Base-by-base conservation (phyloP, 2,797 vertebrate genomes). In the Muscicapa striata region DNA sequence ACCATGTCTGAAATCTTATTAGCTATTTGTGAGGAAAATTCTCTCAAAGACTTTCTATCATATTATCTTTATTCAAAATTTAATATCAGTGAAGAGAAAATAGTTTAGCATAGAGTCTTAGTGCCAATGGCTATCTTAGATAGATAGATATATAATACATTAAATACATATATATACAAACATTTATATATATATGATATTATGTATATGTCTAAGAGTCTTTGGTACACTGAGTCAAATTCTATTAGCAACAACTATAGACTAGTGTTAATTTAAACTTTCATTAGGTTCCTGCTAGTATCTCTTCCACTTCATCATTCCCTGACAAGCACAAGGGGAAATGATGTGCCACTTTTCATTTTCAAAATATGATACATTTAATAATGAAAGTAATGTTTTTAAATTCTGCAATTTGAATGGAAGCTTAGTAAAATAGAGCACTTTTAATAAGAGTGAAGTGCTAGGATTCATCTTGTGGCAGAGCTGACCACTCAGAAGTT, bases 311-410 rank as follows among this genome's bases (percentile, higher is more conserved):
- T 92, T 72, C 55, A 52, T 77, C 72, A 59, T 75, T 95, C 29
- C 40, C 24, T 91, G 89, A 81, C 83, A 94, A 94, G 58, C 51
- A 66, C 46, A 82, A 76, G 3, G 51, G 79, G 69, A 91, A 95
- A 93, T 41, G 36, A 73, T 84, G 27, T 62, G 63, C 46, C 63
- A 49, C 70, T 87, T 89, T 34, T 93, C 32, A 61, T 93, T 95
- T 94, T 86, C 80, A 38, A 76, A 78, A 66, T 81, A 73, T 15
- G 43, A 45, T 75, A 26, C 40, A 30, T 76, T 90, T 76, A 62
- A 79, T 69, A 94, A 87, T 54, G 64, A 41, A 84, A 77, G 3
- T 13, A 79, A 36, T 76, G 45, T 22, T 82, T 90, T 73, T 66
- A 73, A 84, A 77, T 10, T 67, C 22, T 36, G 3, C 38, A 14